Conservation (phyloP, 2,797 vertebrate genomes). For the Anableps anableps region DNA sequence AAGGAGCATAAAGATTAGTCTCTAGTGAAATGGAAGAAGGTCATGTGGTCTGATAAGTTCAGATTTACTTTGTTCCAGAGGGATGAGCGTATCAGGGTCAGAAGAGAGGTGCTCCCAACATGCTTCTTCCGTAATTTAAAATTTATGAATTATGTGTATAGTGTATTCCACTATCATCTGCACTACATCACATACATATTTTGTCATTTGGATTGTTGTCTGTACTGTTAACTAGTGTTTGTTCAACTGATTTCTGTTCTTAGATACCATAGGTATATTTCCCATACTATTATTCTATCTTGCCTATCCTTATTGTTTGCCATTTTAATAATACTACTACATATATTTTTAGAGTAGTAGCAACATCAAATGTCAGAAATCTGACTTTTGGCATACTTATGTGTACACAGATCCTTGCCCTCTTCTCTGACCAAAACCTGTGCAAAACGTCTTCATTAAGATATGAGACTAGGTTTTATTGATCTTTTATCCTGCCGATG, state of each 20-base stretch:
- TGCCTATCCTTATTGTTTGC: neutral
- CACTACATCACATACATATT: neutral
- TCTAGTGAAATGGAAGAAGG: neutral
- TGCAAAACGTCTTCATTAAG: no score
- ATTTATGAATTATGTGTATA: neutral
- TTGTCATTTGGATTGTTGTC: neutral
- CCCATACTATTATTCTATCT: neutral
- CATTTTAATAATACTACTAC: no score
- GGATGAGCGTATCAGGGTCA: neutral
- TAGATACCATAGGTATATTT: neutral
- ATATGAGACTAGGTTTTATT: no score
- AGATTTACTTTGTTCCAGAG: neutral
- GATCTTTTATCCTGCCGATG: no score
- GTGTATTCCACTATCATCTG: neutral
- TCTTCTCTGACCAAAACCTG: no score
- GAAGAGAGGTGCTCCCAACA: neutral
- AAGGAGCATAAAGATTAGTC: neutral
- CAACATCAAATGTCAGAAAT: no score
- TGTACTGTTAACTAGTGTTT: neutral
- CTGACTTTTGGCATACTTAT: no score
- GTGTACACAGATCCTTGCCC: no score
- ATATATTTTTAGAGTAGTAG: no score
- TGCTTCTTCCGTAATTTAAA: neutral
- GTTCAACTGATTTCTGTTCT: neutral
- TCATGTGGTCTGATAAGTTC: neutral